Conservation (phyloP, 1,140 invertebrate species). For the Helicoverpa armigera region DNA sequence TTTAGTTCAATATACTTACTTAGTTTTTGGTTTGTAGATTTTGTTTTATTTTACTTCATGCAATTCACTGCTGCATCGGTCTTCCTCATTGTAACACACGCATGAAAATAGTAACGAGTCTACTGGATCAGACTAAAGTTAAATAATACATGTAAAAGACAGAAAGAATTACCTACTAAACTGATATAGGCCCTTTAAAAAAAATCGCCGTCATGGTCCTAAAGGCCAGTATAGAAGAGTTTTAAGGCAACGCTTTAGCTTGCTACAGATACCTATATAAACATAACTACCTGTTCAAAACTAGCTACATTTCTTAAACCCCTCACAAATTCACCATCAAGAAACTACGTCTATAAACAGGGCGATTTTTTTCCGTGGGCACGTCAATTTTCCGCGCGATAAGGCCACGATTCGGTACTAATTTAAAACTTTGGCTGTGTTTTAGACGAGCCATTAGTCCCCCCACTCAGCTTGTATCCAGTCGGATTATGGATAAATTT, state of each 20-base stretch:
- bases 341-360: not conserved
- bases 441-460: conserved; percentile 72
- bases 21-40: conserved; percentile 48
- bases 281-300: no score
- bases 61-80: no score
- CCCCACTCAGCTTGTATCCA: conserved; percentile 54
- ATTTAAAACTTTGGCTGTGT: conserved; percentile 76
- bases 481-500: conserved; percentile 65
- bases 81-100: no score
- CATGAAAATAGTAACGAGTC: no score
- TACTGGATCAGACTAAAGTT: no score
- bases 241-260: no score
- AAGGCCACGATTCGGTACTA: conserved; percentile 72
- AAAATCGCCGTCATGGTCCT: no score
- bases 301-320: not conserved
- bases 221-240: no score
- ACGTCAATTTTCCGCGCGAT: conserved; percentile 78
- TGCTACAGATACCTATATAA: no score
- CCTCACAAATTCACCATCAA: not conserved
- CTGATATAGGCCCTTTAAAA: no score
- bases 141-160: no score
- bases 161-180: no score
- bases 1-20: conserved; percentile 50
- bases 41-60: not conserved
- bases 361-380: conserved; percentile 55